Base-by-base conservation (phyloP, 2,888 invertebrate genomes). In the Drosophila macrospina region DNA sequence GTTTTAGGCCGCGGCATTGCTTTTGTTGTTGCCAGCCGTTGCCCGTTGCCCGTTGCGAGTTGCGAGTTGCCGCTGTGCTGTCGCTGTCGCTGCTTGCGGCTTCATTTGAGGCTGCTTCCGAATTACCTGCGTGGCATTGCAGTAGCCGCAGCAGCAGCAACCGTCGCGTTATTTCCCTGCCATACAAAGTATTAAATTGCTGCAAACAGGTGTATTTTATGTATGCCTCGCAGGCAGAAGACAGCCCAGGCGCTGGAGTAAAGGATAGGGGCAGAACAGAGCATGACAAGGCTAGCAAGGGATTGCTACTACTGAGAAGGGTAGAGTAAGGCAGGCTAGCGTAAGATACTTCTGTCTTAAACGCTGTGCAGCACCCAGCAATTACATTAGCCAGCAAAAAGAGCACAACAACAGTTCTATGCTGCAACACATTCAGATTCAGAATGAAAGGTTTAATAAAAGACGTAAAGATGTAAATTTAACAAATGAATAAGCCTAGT, bases 51-150 rank as follows among this genome's bases (percentile, higher is more conserved):
- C 20, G 42, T 32, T 42, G 52, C 39, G 28, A n/a, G 42, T 32
- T 42, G 52, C 39, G 28, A n/a, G 78, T 63, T 64, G 75, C 42
- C 15, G 56, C 11, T 36, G 64, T 15, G 20, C 20, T 20, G 20
- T 20, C 47, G 59, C 47, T 54, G 63, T 50, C 44, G 60, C 61
- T 69, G 57, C 69, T 74, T 80, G 80, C 77, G 78, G 80, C 80
- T 80, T 80, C 73, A 77, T 69, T 56, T 78, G 81, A 73, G 88
- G 86, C 85, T 89, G 90, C 90, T 90, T 91, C 91, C 91, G 90
- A 91, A 90, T 90, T 90, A 90, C 88, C 91, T 88, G 89, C 78
- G 67, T 67, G 64, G 74, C 74, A 80, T 66, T 80, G 86, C 88
- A 87, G 85, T 69, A 63, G 83, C 80, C 41, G 15, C 68, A 64